phyloP scores from a whole-genome alignment of 2,113 vertebrate species.

The Anhinga anhinga region DNA sequence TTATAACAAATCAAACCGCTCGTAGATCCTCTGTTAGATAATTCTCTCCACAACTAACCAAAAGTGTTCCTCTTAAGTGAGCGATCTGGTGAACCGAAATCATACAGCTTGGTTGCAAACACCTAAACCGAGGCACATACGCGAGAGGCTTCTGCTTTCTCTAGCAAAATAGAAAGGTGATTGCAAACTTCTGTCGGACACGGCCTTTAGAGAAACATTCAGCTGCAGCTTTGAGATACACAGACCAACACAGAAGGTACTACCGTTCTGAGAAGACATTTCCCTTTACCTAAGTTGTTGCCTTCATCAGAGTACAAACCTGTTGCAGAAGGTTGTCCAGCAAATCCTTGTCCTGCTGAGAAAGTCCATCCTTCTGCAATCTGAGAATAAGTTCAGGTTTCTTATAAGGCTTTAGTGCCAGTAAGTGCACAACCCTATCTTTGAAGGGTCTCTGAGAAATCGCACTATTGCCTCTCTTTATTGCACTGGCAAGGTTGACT shows the following conservation, averaged over 20 bases:
- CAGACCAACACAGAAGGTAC: neutral
- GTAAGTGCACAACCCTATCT: slow-evolving; percentile 91
- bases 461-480: slow-evolving; percentile 76
- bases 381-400: slow-evolving; percentile 93
- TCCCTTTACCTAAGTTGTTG: neutral
- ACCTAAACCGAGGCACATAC: accelerated
- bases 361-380: slow-evolving; percentile 92
- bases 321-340: slow-evolving; percentile 93
- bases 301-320: slow-evolving; percentile 71
- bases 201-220: neutral
- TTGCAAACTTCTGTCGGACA: neutral
- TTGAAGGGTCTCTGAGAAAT: slow-evolving; percentile 84
- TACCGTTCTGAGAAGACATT: neutral
- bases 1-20: neutral
- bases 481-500: slow-evolving; percentile 87
- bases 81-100: neutral
- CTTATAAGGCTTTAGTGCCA: slow-evolving; percentile 96
- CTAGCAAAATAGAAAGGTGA: accelerated
- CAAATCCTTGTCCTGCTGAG: slow-evolving; percentile 85
- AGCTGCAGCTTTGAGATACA: neutral
- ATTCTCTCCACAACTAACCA: neutral
- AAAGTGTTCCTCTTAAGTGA: accelerated
- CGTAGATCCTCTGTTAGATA: neutral
- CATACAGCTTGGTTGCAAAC: neutral
- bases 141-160: neutral